Evolutionary conservation across 1,140 invertebrate genomes (phyloP).

Genomic region (Drosophila auraria): DNA sequence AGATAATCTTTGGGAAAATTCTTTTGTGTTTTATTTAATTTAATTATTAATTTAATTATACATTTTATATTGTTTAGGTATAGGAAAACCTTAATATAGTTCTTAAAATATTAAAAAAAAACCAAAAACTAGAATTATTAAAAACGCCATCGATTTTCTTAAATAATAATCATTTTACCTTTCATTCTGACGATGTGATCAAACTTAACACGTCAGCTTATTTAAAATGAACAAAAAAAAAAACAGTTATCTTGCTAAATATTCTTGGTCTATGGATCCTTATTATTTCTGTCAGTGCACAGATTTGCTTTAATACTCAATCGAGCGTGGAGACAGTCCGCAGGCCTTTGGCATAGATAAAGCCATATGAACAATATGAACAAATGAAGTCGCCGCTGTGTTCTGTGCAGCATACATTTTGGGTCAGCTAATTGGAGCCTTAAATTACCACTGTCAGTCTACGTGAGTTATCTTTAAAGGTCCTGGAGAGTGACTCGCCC

Average conservation of each 20-base stretch:
- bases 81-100: neutral
- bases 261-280: neutral
- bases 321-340: slow-evolving; percentile 50
- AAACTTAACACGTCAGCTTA: no score
- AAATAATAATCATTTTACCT: neutral
- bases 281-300: neutral
- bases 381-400: slow-evolving; percentile 61
- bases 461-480: slow-evolving; percentile 55
- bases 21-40: neutral
- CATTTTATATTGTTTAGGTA: neutral
- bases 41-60: neutral
- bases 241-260: neutral
- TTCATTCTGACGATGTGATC: neutral
- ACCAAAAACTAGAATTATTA: no score
- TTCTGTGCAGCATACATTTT: slow-evolving; percentile 54
- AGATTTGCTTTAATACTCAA: slow-evolving; percentile 47
- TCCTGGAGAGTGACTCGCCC: no score
- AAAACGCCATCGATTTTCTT: no score
- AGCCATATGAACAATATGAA: slow-evolving; percentile 52
- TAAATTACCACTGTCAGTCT: slow-evolving; percentile 53
- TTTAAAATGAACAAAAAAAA: no score
- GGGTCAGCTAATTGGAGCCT: slow-evolving; percentile 69
- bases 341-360: slow-evolving; percentile 51
- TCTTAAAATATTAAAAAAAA: no score
- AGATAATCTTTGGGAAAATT: neutral